Percentiles rank a stretch among this genome's conserved stretches.
Conservation (phyloP, 2,888 invertebrate genomes). For the Hirtodrosophila histrioides region DNA sequence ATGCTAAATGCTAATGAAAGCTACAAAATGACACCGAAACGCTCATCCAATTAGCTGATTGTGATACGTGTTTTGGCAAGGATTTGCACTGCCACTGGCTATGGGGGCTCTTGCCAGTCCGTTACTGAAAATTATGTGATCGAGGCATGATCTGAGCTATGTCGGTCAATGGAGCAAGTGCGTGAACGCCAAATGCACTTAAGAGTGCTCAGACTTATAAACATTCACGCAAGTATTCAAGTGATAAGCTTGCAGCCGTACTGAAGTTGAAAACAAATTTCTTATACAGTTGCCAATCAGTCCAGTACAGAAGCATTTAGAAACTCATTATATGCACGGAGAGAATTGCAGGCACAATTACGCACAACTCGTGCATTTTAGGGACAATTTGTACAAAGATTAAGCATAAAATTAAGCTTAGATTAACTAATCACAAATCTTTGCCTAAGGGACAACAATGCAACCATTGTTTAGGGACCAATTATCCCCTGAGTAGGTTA, state of each 20-base stretch:
- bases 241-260: slow-evolving; percentile 24
- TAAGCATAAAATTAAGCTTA: no score
- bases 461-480: no score
- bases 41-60: slow-evolving; percentile 75
- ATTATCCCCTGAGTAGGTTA: no score
- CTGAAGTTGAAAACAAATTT: slow-evolving; percentile 13
- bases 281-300: slow-evolving; percentile 18
- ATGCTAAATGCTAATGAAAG: slow-evolving; percentile 70
- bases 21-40: slow-evolving; percentile 58
- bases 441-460: no score
- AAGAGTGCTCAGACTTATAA: background rate
- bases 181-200: slow-evolving; percentile 29
- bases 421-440: no score
- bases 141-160: slow-evolving; percentile 48
- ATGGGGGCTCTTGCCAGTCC: slow-evolving; percentile 13
- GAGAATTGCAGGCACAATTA: no score
- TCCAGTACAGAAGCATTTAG: background rate
- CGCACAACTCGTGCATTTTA: no score
- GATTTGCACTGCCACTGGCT: slow-evolving; percentile 26
- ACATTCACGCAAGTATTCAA: slow-evolving; percentile 14
- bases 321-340: no score
- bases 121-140: slow-evolving; percentile 63
- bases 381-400: no score
- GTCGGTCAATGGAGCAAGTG: slow-evolving; percentile 73
- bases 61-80: slow-evolving; percentile 78